Percentiles rank a stretch among this genome's conserved stretches.
These are phyloP conservation scores for Prionace glauca DNA, from an alignment of 2,797 vertebrate species.

Conservation along the genomic window DNA sequence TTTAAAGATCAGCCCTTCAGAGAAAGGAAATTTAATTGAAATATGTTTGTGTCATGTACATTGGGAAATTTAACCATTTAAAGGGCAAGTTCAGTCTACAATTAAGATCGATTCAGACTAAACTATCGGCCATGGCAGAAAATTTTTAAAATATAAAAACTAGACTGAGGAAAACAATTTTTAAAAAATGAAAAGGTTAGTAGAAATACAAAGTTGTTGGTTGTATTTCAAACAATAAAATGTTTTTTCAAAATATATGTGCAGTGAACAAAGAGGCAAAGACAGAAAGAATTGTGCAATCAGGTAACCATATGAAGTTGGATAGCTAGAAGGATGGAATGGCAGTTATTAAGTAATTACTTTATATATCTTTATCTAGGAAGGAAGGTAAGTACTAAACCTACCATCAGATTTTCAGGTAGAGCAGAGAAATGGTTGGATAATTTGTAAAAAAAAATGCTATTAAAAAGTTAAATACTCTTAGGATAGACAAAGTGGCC, in stretches of 20 bases:
- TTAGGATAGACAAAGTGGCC: background rate
- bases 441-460: background rate
- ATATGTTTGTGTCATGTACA: background rate
- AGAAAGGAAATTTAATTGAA: background rate
- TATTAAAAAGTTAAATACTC: background rate
- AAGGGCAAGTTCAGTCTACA: no score
- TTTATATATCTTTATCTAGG: background rate
- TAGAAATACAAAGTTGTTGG: background rate
- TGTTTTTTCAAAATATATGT: background rate
- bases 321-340: background rate
- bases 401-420: background rate
- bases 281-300: background rate
- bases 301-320: background rate
- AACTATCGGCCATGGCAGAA: background rate
- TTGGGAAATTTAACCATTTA: background rate
- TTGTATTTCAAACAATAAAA: background rate
- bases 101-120: background rate
- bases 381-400: background rate
- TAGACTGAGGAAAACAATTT: background rate
- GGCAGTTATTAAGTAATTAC: background rate
- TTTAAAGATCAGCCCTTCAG: background rate
- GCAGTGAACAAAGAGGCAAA: background rate
- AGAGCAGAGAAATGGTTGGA: background rate
- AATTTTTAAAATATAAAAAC: background rate
- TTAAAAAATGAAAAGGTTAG: background rate